phyloP scores from a whole-genome alignment of 2,888 invertebrate species.

The Synergus japonicus region DNA sequence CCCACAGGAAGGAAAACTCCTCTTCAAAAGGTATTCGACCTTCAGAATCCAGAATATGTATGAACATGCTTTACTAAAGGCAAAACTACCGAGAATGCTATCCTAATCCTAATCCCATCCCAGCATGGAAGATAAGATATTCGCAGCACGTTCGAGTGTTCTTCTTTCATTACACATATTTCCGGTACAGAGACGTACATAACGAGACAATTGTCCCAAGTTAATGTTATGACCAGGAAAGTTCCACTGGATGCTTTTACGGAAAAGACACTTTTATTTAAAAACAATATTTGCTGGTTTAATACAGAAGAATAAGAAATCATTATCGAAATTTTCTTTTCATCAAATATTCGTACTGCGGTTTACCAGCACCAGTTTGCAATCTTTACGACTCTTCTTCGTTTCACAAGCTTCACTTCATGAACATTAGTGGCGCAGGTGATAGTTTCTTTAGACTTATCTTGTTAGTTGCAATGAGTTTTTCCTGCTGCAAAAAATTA shows the following conservation, averaged over 20 bases:
- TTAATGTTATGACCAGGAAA: neutral
- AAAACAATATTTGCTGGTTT: no score
- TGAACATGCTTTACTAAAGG: neutral
- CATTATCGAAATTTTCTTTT: no score
- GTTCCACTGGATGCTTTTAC: neutral
- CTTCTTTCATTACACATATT: conserved; percentile 64
- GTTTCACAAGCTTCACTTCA: conserved; percentile 24
- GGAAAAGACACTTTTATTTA: neutral
- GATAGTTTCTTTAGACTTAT: conserved; percentile 1
- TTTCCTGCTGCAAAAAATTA: neutral
- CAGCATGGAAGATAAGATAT: neutral
- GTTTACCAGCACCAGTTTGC: neutral
- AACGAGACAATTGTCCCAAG: conserved; percentile 8
- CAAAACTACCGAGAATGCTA: neutral
- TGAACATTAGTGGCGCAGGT: conserved; percentile 1
- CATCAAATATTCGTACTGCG: neutral
- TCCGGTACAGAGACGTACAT: conserved; percentile 59
- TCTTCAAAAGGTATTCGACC: conserved; percentile 17
- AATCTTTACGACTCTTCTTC: conserved; percentile 25
- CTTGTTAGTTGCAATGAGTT: neutral
- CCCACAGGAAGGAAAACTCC: neutral
- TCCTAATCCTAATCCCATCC: neutral
- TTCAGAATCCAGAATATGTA: conserved; percentile 6
- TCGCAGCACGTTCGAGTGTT: conserved; percentile 23
- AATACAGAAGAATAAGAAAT: no score